phyloP scores from a whole-genome alignment of 2,797 vertebrate species.

The Tenualosa thibaudeaui region DNA sequence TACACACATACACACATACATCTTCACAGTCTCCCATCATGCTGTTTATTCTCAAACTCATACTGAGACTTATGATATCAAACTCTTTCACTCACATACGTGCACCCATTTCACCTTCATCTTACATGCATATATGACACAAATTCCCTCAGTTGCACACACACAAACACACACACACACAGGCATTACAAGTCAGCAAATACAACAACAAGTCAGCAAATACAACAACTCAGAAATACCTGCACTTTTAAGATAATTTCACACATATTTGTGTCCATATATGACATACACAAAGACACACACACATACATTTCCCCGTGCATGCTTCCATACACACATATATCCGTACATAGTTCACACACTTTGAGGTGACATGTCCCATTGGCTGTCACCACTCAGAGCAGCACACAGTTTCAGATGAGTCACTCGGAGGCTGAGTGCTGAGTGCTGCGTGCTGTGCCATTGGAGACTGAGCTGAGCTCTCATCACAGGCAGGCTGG shows the following conservation, averaged over 20 bases:
- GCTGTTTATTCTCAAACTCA: too few species aligned
- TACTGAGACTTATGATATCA: too few species aligned
- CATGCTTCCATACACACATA: not conserved
- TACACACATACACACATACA: too few species aligned
- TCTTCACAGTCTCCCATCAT: too few species aligned
- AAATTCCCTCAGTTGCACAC: too few species aligned
- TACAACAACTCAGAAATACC: not conserved
- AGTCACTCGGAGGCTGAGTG: not conserved
- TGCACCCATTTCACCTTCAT: too few species aligned
- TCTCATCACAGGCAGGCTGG: not conserved
- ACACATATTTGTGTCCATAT: too few species aligned
- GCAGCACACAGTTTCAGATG: constrained; percentile 2
- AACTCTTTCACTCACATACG: too few species aligned
- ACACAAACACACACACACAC: not conserved
- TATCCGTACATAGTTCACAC: not conserved
- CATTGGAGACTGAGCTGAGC: not conserved
- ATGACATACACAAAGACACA: not conserved
- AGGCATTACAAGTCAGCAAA: not conserved
- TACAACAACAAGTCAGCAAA: too few species aligned
- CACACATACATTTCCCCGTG: not conserved
- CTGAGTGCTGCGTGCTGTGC: not conserved
- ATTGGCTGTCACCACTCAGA: not conserved
- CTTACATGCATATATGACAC: too few species aligned
- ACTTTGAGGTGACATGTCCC: not conserved
- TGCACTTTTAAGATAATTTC: too few species aligned